phyloP scores from a whole-genome alignment of 2,888 invertebrate genomes.

The Sympetrum striolatum region DNA sequence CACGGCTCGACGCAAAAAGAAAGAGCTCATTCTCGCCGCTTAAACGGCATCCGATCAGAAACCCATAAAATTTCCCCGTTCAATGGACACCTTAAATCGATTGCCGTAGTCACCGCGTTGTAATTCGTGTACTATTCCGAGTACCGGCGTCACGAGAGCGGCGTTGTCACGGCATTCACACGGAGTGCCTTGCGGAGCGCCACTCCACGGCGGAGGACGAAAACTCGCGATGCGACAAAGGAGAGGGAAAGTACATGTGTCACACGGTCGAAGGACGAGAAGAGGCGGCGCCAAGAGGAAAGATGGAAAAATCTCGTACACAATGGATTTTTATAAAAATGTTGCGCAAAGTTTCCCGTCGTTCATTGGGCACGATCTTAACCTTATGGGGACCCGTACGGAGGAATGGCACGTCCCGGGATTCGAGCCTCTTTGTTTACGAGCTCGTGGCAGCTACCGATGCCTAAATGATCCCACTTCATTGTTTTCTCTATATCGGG shows the following conservation, averaged over 20 bases:
- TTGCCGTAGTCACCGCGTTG: background rate
- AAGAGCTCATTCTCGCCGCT: background rate
- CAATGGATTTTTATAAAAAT: background rate
- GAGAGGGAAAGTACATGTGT: background rate
- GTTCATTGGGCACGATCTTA: background rate
- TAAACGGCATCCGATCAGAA: background rate
- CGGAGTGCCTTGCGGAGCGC: background rate
- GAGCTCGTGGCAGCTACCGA: background rate
- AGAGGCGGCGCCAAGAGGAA: background rate
- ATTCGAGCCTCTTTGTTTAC: background rate
- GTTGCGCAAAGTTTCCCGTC: background rate
- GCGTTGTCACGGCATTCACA: background rate
- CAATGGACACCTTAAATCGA: background rate
- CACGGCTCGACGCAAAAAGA: background rate
- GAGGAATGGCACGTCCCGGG: background rate
- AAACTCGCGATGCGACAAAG: background rate
- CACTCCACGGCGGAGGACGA: background rate
- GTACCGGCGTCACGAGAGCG: background rate
- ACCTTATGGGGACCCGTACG: background rate
- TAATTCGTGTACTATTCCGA: background rate
- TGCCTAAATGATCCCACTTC: background rate
- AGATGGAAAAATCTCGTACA: background rate
- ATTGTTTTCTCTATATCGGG: background rate
- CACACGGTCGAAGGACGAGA: background rate
- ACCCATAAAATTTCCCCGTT: background rate